phyloP scores from a whole-genome alignment of 1,140 invertebrate genomes.

The Idris sp. region DNA sequence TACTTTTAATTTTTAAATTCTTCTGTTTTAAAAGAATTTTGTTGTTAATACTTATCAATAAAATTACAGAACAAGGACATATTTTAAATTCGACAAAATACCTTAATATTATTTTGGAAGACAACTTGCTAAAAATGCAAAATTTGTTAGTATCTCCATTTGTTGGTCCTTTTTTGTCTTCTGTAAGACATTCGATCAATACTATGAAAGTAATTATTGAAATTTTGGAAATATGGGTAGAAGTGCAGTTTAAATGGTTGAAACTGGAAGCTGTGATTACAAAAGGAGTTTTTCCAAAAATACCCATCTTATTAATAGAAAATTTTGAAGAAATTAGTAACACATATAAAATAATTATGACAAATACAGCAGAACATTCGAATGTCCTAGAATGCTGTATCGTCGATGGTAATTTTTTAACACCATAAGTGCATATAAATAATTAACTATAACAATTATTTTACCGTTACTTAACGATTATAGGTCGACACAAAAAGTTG shows the following conservation, averaged over 20 bases:
- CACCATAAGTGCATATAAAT: too few relatives aligned
- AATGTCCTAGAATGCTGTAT: slow-evolving; percentile 88
- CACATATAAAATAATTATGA: slow-evolving; percentile 89
- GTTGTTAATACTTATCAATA: too few relatives aligned
- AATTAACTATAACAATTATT: too few relatives aligned
- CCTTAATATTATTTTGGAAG: slow-evolving; percentile 88
- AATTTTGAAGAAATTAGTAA: slow-evolving; percentile 93
- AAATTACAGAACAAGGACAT: slow-evolving; percentile 79
- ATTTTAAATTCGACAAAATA: slow-evolving; percentile 90
- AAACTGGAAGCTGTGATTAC: slow-evolving; percentile 94
- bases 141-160: slow-evolving; percentile 93
- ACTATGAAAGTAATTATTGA: slow-evolving; percentile 87
- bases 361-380: slow-evolving; percentile 86
- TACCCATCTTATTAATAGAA: slow-evolving; percentile 90
- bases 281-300: slow-evolving; percentile 88
- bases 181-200: slow-evolving; percentile 91
- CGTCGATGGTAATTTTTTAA: slow-evolving; percentile 75
- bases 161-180: slow-evolving; percentile 88
- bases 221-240: slow-evolving; percentile 91
- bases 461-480: too few relatives aligned
- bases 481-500: slow-evolving; percentile 85
- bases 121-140: slow-evolving; percentile 93
- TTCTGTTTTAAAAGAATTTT: too few relatives aligned
- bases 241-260: slow-evolving; percentile 91
- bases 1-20: too few relatives aligned